Evolutionary conservation across 2,888 invertebrate species (phyloP), one percentile per base, ranked within the genome.

Genomic region (Xanthia togata): DNA sequence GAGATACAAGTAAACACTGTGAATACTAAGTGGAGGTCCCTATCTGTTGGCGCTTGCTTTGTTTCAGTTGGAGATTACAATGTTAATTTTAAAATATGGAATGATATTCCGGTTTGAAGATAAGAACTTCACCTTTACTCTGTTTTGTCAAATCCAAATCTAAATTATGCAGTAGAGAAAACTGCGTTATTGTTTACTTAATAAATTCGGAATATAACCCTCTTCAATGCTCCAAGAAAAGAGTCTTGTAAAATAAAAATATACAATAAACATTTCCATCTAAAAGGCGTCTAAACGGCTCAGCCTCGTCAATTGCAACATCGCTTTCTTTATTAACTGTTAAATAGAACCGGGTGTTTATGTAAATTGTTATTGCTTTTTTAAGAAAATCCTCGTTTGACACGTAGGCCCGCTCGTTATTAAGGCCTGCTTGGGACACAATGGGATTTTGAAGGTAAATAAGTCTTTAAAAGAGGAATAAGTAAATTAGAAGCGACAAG

Each of bases 401-500:
- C 96, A 96, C 96, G 95, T 94, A 91, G 93, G 91, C 92, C 90
- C 90, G 89, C 91, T 93, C 94, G 93, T 96, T 96, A 95, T 94
- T 94, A 93, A 94, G 91, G 88, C 91, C 92, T 94, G 92, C 93
- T 91, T 90, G 93, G 93, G 94, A 92, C 94, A 96, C 96, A 96
- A 96, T 96, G 94, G 96, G 96, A 96, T 96, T 96, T 96, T 95
- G 96, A 96, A 97, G 96, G 97, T 97, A 97, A 97, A 98, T 97
- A 97, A 97, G 97, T 97, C 97, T 97, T 97, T 97, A 97, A 97
- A 97, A 97, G 97, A 97, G 97, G 97, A 97, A 97, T 97, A 98
- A 98, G 97, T 98, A 98, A 98, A 98, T 98, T 98, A 98, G 97
- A 97, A 97, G 97, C 97, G 97, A 96, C 97, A 97, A 97, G 98